phyloP scores from a whole-genome alignment of 2,888 invertebrate species.

The Drosophila mercatorum region DNA sequence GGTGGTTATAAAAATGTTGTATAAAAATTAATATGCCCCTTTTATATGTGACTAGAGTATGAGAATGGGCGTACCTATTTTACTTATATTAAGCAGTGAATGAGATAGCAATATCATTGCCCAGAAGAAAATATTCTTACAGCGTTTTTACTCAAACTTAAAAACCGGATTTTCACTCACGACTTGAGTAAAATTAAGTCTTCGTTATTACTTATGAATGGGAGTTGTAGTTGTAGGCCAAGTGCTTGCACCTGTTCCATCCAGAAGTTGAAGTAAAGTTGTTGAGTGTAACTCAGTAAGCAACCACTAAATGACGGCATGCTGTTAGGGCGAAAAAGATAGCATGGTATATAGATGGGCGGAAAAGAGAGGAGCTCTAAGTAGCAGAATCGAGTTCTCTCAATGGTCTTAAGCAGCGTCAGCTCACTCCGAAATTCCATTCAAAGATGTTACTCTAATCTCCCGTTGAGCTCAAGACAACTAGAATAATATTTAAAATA shows the following conservation, averaged over 20 bases:
- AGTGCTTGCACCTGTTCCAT: slow-evolving; percentile 54
- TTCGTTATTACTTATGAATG: slow-evolving; percentile 58
- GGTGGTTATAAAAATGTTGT: too few species aligned
- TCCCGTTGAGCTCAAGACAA: slow-evolving; percentile 44
- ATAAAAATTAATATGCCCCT: not conserved
- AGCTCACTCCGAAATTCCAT: slow-evolving; percentile 52
- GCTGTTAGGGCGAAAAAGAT: slow-evolving; percentile 7
- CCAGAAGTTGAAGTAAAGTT: slow-evolving; percentile 36
- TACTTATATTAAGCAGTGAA: slow-evolving; percentile 26
- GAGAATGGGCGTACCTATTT: slow-evolving; percentile 36
- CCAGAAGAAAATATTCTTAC: slow-evolving; percentile 42
- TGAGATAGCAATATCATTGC: slow-evolving; percentile 42
- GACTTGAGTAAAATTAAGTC: slow-evolving; percentile 40
- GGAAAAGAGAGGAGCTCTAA: not conserved
- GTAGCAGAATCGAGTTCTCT: slow-evolving; percentile 35
- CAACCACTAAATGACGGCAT: slow-evolving; percentile 18
- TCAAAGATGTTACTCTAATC: slow-evolving; percentile 23
- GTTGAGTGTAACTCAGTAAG: slow-evolving; percentile 49
- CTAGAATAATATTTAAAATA: slow-evolving; percentile 21
- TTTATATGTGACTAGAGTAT: slow-evolving; percentile 16
- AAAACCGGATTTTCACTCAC: slow-evolving; percentile 53
- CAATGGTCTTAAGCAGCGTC: slow-evolving; percentile 46
- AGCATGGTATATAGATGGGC: not conserved
- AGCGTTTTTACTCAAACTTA: slow-evolving; percentile 47
- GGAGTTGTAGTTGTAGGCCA: slow-evolving; percentile 44